phyloP scores from a whole-genome alignment of 2,888 invertebrate species.

The Eremobia ochroleuca region DNA sequence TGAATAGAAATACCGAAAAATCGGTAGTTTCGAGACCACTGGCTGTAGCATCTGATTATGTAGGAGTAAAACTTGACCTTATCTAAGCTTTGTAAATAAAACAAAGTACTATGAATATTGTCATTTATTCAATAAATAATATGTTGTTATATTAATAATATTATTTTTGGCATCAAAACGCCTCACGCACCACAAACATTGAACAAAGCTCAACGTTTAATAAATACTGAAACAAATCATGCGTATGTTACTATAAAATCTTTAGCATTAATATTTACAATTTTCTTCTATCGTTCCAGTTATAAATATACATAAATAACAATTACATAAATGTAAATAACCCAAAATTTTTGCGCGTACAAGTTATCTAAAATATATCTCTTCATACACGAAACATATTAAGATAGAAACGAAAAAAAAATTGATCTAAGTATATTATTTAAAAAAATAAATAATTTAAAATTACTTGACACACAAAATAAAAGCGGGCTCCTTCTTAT shows the following conservation, averaged over 20 bases:
- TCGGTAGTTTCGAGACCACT: too few relatives aligned
- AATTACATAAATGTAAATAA: slow-evolving; percentile 66
- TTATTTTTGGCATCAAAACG: slow-evolving; percentile 80
- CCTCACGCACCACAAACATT: slow-evolving; percentile 81
- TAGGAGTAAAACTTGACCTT: not conserved
- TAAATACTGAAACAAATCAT: slow-evolving; percentile 73
- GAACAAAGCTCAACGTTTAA: slow-evolving; percentile 84
- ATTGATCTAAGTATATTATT: too few relatives aligned
- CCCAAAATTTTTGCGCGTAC: slow-evolving; percentile 59
- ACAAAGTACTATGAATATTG: slow-evolving; percentile 80
- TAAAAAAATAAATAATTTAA: too few relatives aligned
- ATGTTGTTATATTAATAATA: slow-evolving; percentile 79
- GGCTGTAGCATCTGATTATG: not conserved
- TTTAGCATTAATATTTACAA: slow-evolving; percentile 73
- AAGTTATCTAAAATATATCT: slow-evolving; percentile 61
- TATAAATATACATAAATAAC: slow-evolving; percentile 66
- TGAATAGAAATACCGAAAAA: too few relatives aligned
- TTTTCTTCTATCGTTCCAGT: slow-evolving; percentile 58
- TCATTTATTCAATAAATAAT: slow-evolving; percentile 87
- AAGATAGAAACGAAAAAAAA: too few relatives aligned
- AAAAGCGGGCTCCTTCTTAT: too few relatives aligned
- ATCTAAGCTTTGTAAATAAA: slow-evolving; percentile 53
- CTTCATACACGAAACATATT: too few relatives aligned
- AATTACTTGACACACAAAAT: too few relatives aligned
- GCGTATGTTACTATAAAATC: slow-evolving; percentile 66